phyloP scores from a whole-genome alignment of 2,113 vertebrate species.

The Pollimyrus isidori region DNA sequence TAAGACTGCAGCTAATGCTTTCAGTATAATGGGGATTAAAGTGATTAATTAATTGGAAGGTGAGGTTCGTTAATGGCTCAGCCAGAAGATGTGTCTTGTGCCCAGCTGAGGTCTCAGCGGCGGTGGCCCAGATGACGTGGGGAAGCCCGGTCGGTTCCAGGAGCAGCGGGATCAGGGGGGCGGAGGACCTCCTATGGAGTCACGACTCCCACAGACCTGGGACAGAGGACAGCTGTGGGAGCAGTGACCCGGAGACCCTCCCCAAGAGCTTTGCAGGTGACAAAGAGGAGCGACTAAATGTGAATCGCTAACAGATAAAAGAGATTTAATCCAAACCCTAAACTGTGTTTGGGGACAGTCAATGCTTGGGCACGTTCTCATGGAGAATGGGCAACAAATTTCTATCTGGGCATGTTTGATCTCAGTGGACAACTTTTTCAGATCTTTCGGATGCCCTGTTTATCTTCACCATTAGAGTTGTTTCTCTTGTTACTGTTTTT shows the following conservation, averaged over 20 bases:
- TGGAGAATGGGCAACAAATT: background rate
- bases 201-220: background rate
- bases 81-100: background rate
- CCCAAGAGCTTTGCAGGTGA: constrained; percentile 38
- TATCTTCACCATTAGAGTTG: background rate
- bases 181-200: constrained; percentile 4
- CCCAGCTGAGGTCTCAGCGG: constrained; percentile 26
- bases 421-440: too few species aligned
- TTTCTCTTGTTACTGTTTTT: background rate
- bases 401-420: background rate
- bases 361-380: background rate
- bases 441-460: background rate
- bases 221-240: background rate
- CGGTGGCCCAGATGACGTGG: constrained; percentile 25
- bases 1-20: background rate
- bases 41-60: background rate
- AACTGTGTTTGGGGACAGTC: background rate
- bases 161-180: constrained; percentile 34
- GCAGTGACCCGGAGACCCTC: constrained; percentile 26
- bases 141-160: constrained; percentile 6
- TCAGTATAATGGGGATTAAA: background rate
- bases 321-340: background rate
- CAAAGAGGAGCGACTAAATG: background rate
- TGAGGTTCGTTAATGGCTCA: background rate
- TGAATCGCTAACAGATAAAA: background rate